Evolutionary conservation across 2,888 invertebrate genomes (phyloP), one percentile per base, ranked within the genome.

Genomic region (Apodemia mormo): DNA sequence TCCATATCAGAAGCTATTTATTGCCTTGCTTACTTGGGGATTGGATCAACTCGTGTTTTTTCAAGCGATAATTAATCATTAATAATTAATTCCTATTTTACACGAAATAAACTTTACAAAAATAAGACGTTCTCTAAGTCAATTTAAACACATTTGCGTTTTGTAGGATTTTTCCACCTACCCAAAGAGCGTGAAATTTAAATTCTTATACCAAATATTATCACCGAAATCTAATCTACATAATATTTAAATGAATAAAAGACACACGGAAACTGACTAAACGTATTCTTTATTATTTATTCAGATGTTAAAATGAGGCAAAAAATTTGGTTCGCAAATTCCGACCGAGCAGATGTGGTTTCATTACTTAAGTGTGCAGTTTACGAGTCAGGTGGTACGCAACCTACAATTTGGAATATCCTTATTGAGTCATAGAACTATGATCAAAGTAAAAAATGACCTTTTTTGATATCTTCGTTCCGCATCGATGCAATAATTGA

Each of bases 301-400:
- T 77, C 79, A 81, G 78, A 76, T 81, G 81, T 68, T 68, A 66
- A 69, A 70, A 72, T 70, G 68, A 68, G 71, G 72, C 70, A 73
- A 72, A 74, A 49, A 73, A 76, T 71, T 70, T 72, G 80, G 80
- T 76, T 76, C 73, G 70, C 49, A 76, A 77, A 77, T 68, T 66
- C 71, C 66, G 30, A 37, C 37, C 33, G 65, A 76, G 79, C 82
- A 83, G 79, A 78, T 81, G 83, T 79, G 70, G 69, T 74, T 73
- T 77, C 71, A 68, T 75, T 76, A 73, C 72, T 77, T 76, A 75
- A 77, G 76, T 81, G 79, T 73, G 73, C 74, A 75, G 71, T 72
- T 77, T 73, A 73, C 68, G 72, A 76, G 78, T 80, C 79, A 80
- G 79, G 77, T 81, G 81, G 73, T 75, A 68, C 72, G 73, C 73